These are phyloP conservation scores for Henricia sp. DNA, from an alignment of 53 echinoderm and acorn worm species.

Conservation along the genomic window DNA sequence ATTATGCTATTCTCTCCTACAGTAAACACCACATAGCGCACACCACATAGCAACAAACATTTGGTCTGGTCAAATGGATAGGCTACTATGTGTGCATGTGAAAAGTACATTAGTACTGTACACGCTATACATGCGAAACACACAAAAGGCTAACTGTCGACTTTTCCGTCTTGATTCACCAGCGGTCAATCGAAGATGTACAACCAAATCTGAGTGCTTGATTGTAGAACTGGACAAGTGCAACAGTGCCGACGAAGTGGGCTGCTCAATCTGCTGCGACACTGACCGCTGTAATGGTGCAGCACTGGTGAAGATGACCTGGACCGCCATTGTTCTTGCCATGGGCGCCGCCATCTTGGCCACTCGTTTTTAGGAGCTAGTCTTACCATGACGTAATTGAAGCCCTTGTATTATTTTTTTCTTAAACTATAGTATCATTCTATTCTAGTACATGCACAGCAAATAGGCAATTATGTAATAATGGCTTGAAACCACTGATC, in stretches of 20 bases:
- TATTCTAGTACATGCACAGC: too few relatives aligned
- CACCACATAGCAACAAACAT: too few relatives aligned
- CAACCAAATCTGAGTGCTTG: neutral
- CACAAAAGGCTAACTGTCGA: too few relatives aligned
- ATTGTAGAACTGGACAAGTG: neutral
- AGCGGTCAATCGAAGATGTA: neutral
- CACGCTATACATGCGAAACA: neutral
- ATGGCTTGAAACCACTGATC: too few relatives aligned
- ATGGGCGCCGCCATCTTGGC: neutral
- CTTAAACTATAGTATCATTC: too few relatives aligned
- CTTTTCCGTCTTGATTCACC: neutral
- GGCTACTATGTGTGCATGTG: neutral
- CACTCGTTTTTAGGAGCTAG: neutral
- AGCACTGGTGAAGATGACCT: neutral
- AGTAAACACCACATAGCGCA: too few relatives aligned
- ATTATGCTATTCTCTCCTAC: too few relatives aligned
- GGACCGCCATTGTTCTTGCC: conserved; percentile 11
- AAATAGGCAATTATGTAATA: too few relatives aligned
- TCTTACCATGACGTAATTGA: too few relatives aligned
- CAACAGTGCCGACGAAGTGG: neutral
- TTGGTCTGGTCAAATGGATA: too few relatives aligned
- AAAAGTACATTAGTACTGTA: neutral
- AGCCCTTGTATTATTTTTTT: too few relatives aligned
- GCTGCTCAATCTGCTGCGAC: conserved; percentile 9
- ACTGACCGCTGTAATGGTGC: conserved; percentile 19